Evolutionary conservation across 2,797 vertebrate species (phyloP).

Genomic region (Astyanax mexicanus): DNA sequence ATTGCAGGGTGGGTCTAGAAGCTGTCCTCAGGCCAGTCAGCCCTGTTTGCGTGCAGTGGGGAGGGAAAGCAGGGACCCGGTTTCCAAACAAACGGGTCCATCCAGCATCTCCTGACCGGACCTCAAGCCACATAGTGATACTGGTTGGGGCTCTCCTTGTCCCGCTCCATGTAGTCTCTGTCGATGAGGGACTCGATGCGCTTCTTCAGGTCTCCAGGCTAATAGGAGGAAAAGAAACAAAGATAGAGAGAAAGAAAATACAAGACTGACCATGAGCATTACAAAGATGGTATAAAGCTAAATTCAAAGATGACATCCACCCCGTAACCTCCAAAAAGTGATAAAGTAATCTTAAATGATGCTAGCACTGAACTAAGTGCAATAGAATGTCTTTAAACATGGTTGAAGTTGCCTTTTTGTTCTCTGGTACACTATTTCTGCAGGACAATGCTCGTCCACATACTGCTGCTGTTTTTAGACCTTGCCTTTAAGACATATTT

Average conservation of each 20-base stretch:
- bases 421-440: too few relatives aligned
- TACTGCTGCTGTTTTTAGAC: too few relatives aligned
- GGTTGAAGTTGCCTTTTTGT: too few relatives aligned
- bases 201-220: constrained; percentile 99
- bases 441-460: too few relatives aligned
- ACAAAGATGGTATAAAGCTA: background rate
- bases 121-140: constrained; percentile 94
- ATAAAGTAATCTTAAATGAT: too few relatives aligned
- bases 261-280: background rate
- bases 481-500: too few relatives aligned
- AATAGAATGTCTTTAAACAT: too few relatives aligned
- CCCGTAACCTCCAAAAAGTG: too few relatives aligned
- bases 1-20: constrained; percentile 14
- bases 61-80: constrained; percentile 6
- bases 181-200: constrained; percentile 99
- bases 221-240: constrained; percentile 7
- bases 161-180: constrained; percentile 99
- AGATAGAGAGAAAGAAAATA: background rate
- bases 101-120: background rate
- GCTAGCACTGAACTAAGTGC: too few relatives aligned
- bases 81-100: constrained; percentile 6
- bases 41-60: constrained; percentile 3
- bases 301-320: background rate
- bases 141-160: constrained; percentile 98
- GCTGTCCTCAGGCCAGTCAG: constrained; percentile 12